Conservation (phyloP, 2,888 invertebrate genomes). For the Ophonus ardosiacus region DNA sequence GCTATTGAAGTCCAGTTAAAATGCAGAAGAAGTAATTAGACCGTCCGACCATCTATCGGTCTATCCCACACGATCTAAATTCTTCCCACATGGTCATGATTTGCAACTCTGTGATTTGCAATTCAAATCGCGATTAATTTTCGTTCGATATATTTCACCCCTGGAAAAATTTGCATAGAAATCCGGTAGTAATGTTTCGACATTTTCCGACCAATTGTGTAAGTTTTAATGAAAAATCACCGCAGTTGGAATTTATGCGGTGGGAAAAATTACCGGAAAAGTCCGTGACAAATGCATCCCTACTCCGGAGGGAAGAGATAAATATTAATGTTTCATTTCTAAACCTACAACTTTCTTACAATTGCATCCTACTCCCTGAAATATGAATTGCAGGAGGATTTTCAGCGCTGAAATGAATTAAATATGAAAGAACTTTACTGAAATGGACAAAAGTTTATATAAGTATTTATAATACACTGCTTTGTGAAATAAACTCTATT, state of each 20-base stretch:
- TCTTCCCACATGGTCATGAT: background rate
- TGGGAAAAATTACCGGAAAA: slow-evolving; percentile 29
- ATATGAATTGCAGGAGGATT: background rate
- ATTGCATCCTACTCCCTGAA: background rate
- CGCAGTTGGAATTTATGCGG: slow-evolving; percentile 20
- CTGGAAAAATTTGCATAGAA: slow-evolving; percentile 55
- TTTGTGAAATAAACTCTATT: background rate
- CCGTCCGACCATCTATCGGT: background rate
- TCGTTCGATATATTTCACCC: slow-evolving; percentile 33
- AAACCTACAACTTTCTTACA: slow-evolving; percentile 1
- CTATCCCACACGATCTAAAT: background rate
- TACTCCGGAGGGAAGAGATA: slow-evolving; percentile 9
- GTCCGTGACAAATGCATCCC: slow-evolving; percentile 17
- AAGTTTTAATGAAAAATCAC: slow-evolving; percentile 46
- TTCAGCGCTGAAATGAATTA: background rate
- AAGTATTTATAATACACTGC: background rate
- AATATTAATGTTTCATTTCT: slow-evolving; percentile 40
- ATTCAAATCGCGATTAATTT: slow-evolving; percentile 44
- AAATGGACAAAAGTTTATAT: background rate
- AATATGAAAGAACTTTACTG: background rate
- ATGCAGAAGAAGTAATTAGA: slow-evolving; percentile 27
- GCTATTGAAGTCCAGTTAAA: background rate
- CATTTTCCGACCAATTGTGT: slow-evolving; percentile 31
- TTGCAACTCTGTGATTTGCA: slow-evolving; percentile 28
- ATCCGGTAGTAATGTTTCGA: slow-evolving; percentile 47